Evolutionary conservation across 1,140 invertebrate genomes (phyloP).

Genomic region (Panonychus citri): DNA sequence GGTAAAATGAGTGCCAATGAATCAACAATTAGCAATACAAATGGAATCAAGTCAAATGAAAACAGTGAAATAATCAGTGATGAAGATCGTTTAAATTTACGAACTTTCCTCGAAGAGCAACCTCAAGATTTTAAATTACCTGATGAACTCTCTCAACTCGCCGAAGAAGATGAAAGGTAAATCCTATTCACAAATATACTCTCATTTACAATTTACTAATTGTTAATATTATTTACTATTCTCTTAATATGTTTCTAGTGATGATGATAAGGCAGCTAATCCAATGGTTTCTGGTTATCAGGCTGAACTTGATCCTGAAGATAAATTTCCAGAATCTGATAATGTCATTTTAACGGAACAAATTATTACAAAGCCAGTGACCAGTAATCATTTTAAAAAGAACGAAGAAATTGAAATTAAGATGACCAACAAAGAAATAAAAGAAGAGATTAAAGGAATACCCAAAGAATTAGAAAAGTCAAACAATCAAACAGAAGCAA

Average conservation of each 20-base stretch:
- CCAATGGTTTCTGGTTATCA: slow-evolving; percentile 63
- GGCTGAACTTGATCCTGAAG: slow-evolving; percentile 56
- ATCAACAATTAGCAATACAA: background rate
- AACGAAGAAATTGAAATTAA: background rate
- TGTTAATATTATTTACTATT: slow-evolving; percentile 18
- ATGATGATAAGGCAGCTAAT: slow-evolving; percentile 44
- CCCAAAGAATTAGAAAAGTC: slow-evolving; percentile 3
- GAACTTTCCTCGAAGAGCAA: slow-evolving; percentile 51
- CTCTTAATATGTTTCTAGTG: slow-evolving; percentile 25
- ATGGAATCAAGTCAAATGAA: background rate
- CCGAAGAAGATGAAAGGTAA: slow-evolving; percentile 21
- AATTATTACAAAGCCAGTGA: background rate
- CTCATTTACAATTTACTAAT: slow-evolving; percentile 14
- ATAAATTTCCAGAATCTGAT: slow-evolving; percentile 16
- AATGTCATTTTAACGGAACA: slow-evolving; percentile 3
- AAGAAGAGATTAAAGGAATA: background rate
- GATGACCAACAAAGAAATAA: too few species aligned
- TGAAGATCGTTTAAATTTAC: slow-evolving; percentile 35
- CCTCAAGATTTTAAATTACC: slow-evolving; percentile 20
- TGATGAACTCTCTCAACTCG: slow-evolving; percentile 20
- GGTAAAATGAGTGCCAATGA: background rate
- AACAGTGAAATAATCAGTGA: slow-evolving; percentile 57
- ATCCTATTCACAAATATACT: background rate
- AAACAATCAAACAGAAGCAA: background rate
- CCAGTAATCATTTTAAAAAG: background rate